These are phyloP conservation scores for Aleiodes leptofemur DNA, from an alignment of 2,888 invertebrate species.

Conservation along the genomic window DNA sequence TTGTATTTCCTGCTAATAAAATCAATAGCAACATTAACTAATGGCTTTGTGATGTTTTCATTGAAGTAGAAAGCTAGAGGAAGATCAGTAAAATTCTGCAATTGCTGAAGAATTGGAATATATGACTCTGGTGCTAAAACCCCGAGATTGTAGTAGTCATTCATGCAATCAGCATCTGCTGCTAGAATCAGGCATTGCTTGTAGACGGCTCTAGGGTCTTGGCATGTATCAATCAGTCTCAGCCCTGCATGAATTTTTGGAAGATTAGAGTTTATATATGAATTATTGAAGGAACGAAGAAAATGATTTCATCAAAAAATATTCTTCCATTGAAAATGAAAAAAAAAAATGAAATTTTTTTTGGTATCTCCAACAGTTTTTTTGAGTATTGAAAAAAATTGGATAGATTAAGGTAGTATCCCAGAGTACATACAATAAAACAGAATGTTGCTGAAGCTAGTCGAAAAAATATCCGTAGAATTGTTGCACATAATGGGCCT, in stretches of 20 bases:
- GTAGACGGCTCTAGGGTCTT: slow-evolving; percentile 67
- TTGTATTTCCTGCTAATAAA: slow-evolving; percentile 66
- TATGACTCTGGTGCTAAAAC: slow-evolving; percentile 65
- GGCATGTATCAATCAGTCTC: slow-evolving; percentile 71
- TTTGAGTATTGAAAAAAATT: too few relatives aligned
- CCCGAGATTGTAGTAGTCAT: slow-evolving; percentile 67
- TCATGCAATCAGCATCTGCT: slow-evolving; percentile 65
- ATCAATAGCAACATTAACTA: slow-evolving; percentile 64
- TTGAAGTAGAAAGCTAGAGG: slow-evolving; percentile 65
- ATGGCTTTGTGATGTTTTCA: slow-evolving; percentile 63
- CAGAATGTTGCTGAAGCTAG: too few relatives aligned
- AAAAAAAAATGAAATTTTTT: background rate
- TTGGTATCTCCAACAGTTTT: too few relatives aligned
- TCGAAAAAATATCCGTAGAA: too few relatives aligned
- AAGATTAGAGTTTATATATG: background rate
- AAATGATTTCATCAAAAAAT: too few relatives aligned
- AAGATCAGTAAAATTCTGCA: slow-evolving; percentile 64
- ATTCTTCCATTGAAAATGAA: background rate
- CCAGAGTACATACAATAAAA: too few relatives aligned
- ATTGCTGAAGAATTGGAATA: slow-evolving; percentile 61
- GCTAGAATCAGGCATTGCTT: slow-evolving; percentile 66
- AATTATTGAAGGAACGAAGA: too few relatives aligned
- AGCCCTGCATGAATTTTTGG: slow-evolving; percentile 61
- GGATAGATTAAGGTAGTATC: too few relatives aligned
- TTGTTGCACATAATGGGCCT: too few relatives aligned